Evolutionary conservation across 2,797 vertebrate genomes (phyloP).

Genomic region (Pitangus sulphuratus): DNA sequence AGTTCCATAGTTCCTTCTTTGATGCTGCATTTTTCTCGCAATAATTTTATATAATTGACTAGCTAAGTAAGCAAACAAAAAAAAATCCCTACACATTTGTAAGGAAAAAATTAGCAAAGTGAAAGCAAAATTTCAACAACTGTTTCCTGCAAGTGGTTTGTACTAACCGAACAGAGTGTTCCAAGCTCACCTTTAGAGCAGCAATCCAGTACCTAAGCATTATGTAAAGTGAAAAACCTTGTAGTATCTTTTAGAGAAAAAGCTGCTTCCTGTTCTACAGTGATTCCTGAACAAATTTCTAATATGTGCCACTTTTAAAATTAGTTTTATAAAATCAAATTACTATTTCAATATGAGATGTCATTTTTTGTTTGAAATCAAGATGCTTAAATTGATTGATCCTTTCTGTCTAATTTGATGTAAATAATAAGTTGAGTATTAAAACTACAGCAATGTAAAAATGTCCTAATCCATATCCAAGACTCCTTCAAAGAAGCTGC

Average conservation of each 20-base stretch:
- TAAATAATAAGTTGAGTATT: background rate
- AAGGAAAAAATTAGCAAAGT: background rate
- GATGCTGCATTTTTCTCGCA: background rate
- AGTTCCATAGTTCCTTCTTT: background rate
- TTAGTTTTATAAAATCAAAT: background rate
- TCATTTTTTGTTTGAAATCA: background rate
- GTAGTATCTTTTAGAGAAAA: background rate
- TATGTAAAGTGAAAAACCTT: background rate
- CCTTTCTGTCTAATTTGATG: background rate
- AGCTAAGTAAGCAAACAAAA: background rate
- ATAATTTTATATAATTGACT: background rate
- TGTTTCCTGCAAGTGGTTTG: background rate
- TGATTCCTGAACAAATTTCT: background rate
- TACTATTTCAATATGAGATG: background rate
- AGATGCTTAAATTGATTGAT: background rate
- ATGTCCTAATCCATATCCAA: background rate
- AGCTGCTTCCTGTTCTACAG: background rate
- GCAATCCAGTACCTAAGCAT: background rate
- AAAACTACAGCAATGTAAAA: background rate
- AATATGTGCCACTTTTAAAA: accelerated
- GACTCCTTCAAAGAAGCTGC: background rate
- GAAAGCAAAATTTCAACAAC: background rate
- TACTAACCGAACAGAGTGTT: background rate
- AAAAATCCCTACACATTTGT: background rate
- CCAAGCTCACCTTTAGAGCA: background rate